Percentiles rank a stretch among this genome's conserved stretches.
Evolutionary conservation across 2,888 invertebrate species (phyloP).

Genomic region (Agrochola circellaris): DNA sequence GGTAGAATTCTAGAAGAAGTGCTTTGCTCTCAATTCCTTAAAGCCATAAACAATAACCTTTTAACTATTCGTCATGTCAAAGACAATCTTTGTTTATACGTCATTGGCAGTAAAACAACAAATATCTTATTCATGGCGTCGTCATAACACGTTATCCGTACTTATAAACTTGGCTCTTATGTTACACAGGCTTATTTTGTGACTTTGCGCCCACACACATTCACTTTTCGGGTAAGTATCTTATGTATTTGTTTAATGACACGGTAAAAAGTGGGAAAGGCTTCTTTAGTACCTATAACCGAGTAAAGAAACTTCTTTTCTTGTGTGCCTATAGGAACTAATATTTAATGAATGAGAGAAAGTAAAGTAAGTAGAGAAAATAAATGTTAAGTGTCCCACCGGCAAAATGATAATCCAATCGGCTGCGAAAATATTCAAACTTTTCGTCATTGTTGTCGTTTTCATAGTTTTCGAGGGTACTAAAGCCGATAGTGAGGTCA

Average conservation of each 20-base stretch:
- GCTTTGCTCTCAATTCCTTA: background rate
- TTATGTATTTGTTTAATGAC: conserved; percentile 26
- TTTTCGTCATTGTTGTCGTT: too few relatives aligned
- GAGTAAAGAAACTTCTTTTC: too few relatives aligned
- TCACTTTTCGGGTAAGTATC: background rate
- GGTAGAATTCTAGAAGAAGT: background rate
- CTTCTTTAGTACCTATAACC: background rate
- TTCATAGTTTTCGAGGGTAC: too few relatives aligned
- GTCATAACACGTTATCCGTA: conserved; percentile 60
- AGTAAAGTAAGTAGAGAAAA: too few relatives aligned
- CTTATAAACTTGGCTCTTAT: conserved; percentile 52
- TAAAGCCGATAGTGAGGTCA: too few relatives aligned
- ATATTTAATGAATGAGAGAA: too few relatives aligned
- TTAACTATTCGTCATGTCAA: conserved; percentile 13
- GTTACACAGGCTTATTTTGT: conserved; percentile 39
- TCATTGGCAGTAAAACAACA: conserved; percentile 59
- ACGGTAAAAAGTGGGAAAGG: background rate
- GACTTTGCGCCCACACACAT: conserved; percentile 11
- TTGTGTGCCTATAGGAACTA: too few relatives aligned
- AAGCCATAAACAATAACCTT: conserved; percentile 10
- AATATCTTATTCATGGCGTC: conserved; percentile 63
- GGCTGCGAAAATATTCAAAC: too few relatives aligned
- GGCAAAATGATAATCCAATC: too few relatives aligned
- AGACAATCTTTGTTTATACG: conserved; percentile 34
- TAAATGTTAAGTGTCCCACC: too few relatives aligned